Base-by-base conservation (phyloP, 2,797 vertebrate genomes). In the Rousettus madagascariensis region DNA sequence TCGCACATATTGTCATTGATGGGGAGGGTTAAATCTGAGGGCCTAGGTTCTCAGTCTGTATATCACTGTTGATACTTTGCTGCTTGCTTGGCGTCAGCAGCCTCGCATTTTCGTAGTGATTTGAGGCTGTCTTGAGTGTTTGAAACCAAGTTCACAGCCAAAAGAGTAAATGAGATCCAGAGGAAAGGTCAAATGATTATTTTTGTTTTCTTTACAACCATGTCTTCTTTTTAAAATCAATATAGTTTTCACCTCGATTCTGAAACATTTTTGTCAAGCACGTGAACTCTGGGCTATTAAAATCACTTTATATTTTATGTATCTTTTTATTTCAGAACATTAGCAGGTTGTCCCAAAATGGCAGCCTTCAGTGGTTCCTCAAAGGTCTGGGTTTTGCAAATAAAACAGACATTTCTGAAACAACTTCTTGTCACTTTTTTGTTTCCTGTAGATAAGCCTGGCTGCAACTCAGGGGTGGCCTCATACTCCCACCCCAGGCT, bases 371-470 rank as follows among this genome's bases (percentile, higher is more conserved):
- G 19, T 86, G 96, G 66, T 96, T 98, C 79, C 96, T 94, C 38
- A 72, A 92, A 95, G 49, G 85, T 82, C 97, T 36, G 61, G 41
- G 89, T 97, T 97, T 97, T 97, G 59, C 89, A 97, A 98, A 98
- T 97, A 96, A 97, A 98, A 96, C 84, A 97, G 94, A 95, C 66
- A 88, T 97, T 98, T 98, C 97, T 98, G 96, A 98, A 98, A 97
- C 93, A 84, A 96, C 80, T 95, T 97, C 63, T 97, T 98, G 95
- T 98, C 94, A 85, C 97, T 97, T 86, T 77, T 92, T 86, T 91
- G 17, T 94, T 96, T 98, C 95, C 98, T 98, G 96, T 98, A 92
- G 99, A 99, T 99, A 99, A 98, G 97, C 97, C 98, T 87, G 98
- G 98, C 93, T 98, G 98, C 95, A 94, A 96, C 98, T 98, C 97